A percentile compares a stretch with the other conserved stretches of the same genome.
Evolutionary conservation across 1,140 invertebrate species (phyloP).

Genomic region (Zaprionus tsacasi): DNA sequence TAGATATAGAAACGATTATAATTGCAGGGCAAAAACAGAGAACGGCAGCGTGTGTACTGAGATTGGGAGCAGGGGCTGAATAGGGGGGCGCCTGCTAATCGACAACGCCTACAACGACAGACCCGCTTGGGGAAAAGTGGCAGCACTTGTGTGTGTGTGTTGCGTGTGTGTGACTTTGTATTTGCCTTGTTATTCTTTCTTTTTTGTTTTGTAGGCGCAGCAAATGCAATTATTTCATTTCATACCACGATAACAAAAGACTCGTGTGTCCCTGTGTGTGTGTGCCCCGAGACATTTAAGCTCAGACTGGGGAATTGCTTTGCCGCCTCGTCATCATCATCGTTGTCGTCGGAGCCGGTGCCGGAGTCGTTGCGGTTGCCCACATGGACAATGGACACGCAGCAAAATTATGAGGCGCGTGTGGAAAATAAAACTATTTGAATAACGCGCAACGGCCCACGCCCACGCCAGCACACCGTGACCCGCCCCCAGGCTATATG

Average conservation of each 20-base stretch:
- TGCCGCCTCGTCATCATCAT: slow-evolving; percentile 53
- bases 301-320: slow-evolving; percentile 57
- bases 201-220: slow-evolving; percentile 62
- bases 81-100: not conserved
- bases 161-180: not conserved
- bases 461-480: slow-evolving; percentile 25
- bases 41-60: slow-evolving; percentile 9
- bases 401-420: slow-evolving; percentile 47
- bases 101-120: not conserved
- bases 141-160: slow-evolving; percentile 7
- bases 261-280: slow-evolving; percentile 30
- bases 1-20: slow-evolving; percentile 37
- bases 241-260: slow-evolving; percentile 50
- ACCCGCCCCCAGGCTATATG: slow-evolving; percentile 5
- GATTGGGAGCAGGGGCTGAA: not conserved
- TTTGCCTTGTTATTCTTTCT: not conserved
- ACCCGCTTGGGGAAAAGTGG: not conserved
- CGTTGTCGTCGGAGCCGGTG: not conserved
- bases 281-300: slow-evolving; percentile 46
- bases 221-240: slow-evolving; percentile 79
- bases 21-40: slow-evolving; percentile 30
- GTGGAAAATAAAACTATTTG: slow-evolving; percentile 74
- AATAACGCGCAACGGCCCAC: slow-evolving; percentile 70
- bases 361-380: slow-evolving; percentile 7
- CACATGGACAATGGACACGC: slow-evolving; percentile 51